Percentiles rank a stretch among this genome's conserved stretches.
These are phyloP conservation scores for Dicrostonyx torquatus DNA, from an alignment of 2,797 vertebrate species.

Conservation along the genomic window DNA sequence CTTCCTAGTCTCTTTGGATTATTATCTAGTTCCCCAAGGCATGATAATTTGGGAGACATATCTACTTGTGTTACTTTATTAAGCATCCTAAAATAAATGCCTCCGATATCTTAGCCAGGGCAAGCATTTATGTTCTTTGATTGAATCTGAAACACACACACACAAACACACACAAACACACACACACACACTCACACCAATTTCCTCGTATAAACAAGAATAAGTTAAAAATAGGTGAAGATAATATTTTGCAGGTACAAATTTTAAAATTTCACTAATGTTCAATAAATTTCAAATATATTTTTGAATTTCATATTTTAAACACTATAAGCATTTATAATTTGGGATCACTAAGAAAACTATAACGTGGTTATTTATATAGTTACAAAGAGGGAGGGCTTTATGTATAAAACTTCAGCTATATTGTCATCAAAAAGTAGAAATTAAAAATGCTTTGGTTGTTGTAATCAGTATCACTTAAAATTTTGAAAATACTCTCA, in stretches of 20 bases:
- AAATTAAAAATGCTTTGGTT: neutral
- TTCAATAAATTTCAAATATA: neutral
- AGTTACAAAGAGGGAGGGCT: neutral
- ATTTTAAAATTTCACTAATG: neutral
- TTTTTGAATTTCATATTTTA: neutral
- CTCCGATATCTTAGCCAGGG: neutral
- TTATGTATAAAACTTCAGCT: neutral
- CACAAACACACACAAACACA: neutral
- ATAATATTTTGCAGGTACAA: neutral
- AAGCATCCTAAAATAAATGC: neutral
- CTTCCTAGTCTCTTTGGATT: neutral
- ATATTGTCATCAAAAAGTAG: neutral
- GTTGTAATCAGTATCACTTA: neutral
- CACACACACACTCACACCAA: neutral
- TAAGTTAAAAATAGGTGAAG: neutral
- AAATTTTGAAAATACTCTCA: neutral
- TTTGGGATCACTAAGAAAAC: neutral
- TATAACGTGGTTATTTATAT: neutral
- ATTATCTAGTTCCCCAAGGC: neutral
- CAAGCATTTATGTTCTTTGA: neutral
- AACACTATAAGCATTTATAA: neutral
- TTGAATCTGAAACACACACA: neutral
- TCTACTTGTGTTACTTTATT: slow-evolving; percentile 38
- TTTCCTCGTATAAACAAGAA: neutral
- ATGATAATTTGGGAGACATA: neutral